A percentile compares a stretch with the other conserved stretches of the same genome.
These are phyloP conservation scores for Sitodiplosis mosellana DNA, from an alignment of 1,140 invertebrate species.

Conservation along the genomic window DNA sequence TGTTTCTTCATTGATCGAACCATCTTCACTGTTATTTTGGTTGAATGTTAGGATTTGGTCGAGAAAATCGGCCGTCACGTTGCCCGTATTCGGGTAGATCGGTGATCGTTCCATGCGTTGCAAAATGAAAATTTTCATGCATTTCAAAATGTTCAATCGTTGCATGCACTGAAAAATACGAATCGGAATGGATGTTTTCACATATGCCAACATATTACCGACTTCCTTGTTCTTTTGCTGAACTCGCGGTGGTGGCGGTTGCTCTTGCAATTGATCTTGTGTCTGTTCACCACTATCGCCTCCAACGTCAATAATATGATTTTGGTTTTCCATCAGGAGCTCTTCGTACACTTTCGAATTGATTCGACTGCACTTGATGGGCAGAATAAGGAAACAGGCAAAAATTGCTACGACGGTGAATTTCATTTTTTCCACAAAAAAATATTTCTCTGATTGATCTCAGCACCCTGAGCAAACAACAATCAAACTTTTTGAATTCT, in stretches of 20 bases:
- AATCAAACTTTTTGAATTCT: background rate
- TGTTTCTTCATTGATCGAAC: constrained; percentile 7
- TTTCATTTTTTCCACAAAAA: no score
- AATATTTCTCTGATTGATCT: no score
- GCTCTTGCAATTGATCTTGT: background rate
- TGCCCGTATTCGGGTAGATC: constrained; percentile 11
- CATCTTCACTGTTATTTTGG: constrained; percentile 9
- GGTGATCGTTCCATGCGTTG: constrained; percentile 16
- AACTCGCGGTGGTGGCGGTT: background rate
- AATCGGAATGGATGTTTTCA: constrained; percentile 20
- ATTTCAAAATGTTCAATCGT: constrained; percentile 15
- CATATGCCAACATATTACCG: constrained; percentile 13
- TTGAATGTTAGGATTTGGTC: constrained; percentile 18
- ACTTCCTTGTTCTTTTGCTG: background rate
- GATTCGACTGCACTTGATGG: background rate
- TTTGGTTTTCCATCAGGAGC: no score
- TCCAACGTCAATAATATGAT: no score
- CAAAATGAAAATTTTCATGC: constrained; percentile 22
- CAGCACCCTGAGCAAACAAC: background rate
- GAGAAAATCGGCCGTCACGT: constrained; percentile 20
- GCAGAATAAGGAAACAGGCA: no score
- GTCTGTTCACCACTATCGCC: background rate
- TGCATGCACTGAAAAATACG: constrained; percentile 20
- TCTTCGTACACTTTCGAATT: background rate
- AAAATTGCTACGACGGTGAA: no score